Conservation (phyloP, 1,140 invertebrate species). For the Drosophila navojoa region DNA sequence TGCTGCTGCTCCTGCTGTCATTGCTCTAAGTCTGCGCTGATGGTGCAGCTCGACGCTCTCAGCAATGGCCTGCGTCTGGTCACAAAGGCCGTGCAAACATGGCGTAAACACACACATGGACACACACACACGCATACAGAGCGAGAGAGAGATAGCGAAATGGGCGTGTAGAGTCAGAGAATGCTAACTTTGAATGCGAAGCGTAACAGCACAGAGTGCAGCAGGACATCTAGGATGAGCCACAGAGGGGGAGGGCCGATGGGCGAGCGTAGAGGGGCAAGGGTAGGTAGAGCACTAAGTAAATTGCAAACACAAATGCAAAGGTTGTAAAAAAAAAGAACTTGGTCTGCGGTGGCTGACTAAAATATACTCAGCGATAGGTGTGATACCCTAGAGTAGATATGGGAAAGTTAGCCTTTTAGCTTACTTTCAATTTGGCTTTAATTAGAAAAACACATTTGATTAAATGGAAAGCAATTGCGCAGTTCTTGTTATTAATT, state of each 20-base stretch:
- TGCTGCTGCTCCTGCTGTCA: constrained; percentile 24
- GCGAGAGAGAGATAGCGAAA: background rate
- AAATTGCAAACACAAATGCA: constrained; percentile 45
- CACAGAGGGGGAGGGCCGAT: background rate
- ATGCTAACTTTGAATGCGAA: constrained; percentile 36
- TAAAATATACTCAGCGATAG: background rate
- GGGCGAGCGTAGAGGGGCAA: background rate
- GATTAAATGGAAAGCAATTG: too few species aligned
- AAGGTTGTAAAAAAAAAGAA: constrained; percentile 24
- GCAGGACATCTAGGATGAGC: constrained; percentile 5
- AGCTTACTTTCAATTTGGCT: too few species aligned
- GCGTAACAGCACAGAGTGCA: background rate
- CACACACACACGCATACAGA: constrained; percentile 1
- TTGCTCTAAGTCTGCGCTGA: constrained; percentile 15
- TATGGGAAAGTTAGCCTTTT: too few species aligned
- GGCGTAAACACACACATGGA: constrained; percentile 10
- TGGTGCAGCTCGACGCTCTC: constrained; percentile 14
- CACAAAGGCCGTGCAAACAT: constrained; percentile 50
- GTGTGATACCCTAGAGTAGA: background rate
- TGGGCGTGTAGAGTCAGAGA: constrained; percentile 4
- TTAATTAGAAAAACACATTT: too few species aligned
- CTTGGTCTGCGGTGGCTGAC: background rate
- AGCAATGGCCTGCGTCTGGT: constrained; percentile 31
- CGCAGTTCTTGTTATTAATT: too few species aligned
- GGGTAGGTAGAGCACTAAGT: constrained; percentile 30